These are phyloP conservation scores for Latrodectus elegans DNA, from an alignment of 2,888 invertebrate genomes.

Conservation along the genomic window DNA sequence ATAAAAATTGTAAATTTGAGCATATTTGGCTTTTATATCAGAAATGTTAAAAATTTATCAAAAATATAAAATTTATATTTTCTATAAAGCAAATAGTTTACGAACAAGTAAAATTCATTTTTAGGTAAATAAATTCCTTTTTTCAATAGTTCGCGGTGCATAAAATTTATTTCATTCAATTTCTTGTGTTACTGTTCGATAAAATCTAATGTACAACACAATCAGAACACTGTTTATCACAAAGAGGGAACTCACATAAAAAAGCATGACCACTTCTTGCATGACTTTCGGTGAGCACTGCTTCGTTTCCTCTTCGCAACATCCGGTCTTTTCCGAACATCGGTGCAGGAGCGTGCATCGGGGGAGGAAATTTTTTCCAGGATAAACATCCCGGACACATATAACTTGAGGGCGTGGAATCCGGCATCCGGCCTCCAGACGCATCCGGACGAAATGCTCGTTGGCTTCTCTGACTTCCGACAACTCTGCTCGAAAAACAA, in stretches of 20 bases:
- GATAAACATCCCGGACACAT: slow-evolving; percentile 82
- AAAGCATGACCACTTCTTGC: slow-evolving; percentile 65
- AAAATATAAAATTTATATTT: no score
- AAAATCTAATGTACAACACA: background rate
- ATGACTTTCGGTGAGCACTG: slow-evolving; percentile 58
- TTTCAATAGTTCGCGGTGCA: no score
- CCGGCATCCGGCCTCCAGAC: slow-evolving; percentile 77
- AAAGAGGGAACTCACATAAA: slow-evolving; percentile 56
- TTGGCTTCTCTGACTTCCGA: slow-evolving; percentile 66
- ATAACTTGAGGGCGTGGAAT: slow-evolving; percentile 83
- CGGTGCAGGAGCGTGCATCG: slow-evolving; percentile 90
- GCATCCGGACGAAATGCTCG: slow-evolving; percentile 68
- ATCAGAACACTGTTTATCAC: background rate
- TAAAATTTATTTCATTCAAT: no score
- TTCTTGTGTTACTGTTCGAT: no score
- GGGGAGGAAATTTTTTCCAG: slow-evolving; percentile 86
- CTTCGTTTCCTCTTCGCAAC: slow-evolving; percentile 79
- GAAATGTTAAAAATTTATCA: no score
- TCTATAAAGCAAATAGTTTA: no score
- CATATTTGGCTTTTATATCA: no score
- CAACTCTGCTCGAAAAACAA: slow-evolving; percentile 25
- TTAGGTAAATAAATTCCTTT: no score
- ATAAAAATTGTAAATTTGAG: no score
- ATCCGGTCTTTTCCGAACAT: slow-evolving; percentile 90
- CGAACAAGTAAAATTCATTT: no score